Base-by-base conservation (phyloP, 2,888 invertebrate species). In the Halictus quadricinctus region DNA sequence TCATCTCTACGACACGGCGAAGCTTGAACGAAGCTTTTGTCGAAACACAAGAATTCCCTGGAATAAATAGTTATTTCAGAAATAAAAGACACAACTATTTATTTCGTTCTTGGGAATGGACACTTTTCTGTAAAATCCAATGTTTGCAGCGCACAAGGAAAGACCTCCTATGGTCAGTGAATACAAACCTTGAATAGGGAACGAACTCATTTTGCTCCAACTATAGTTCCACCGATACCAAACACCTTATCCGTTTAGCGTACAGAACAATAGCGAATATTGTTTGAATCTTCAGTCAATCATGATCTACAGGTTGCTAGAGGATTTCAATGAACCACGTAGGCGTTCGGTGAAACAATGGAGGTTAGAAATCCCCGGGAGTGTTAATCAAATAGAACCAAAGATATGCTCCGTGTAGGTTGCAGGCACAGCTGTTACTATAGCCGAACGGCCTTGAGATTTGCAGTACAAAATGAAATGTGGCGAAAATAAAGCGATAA, bases 261-360 rank as follows among this genome's bases (percentile, higher is more conserved):
- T 43, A n/a, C 70, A 43, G 70, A 70, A 70, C 36, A 70, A 43
- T 70, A 43, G 41, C 12, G 43, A 43, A 41, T n/a, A n/a, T 21
- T n/a, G 70, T 43, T 43, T 43, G 41, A 43, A 70, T 70, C 70
- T 46, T 81, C 60, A 6, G n/a, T 43, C 41, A 70, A 43, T 70
- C 41, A 41, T 72, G 72, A 46, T 46, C 18, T 72, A 36, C 25
- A 75, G 75, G 41, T 43, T 80, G 72, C 48, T 50, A 5, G 12
- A 10, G 58, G 5, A 10, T 75, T 75, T 82, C 48, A 79, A 79
- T 41, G 81, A 36, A 46, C n/a, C 58, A 13, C 81, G 74, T 79
- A 58, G 79, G 58, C 41, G 69, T 74, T 13, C 41, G n/a, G n/a
- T 43, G 69, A 74, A 58, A 79, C 69, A 70, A 79, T 69, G 46